Conservation (phyloP, 2,888 invertebrate species). For the Heliconius ismenius region DNA sequence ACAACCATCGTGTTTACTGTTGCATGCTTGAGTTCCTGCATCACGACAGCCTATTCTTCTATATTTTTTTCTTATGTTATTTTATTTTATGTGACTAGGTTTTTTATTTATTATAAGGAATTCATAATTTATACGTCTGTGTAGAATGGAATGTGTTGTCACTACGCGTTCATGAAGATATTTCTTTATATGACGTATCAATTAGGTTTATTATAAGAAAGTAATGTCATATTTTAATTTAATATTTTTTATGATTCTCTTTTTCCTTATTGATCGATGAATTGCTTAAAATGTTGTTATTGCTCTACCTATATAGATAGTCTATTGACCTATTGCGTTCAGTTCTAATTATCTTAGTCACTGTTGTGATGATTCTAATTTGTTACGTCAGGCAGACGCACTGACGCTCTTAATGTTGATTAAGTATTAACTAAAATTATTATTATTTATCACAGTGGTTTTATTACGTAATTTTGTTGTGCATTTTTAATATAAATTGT, state of each 20-base stretch:
- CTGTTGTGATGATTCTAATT: neutral
- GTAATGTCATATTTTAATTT: neutral
- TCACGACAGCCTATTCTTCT: too few relatives aligned
- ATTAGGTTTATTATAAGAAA: too few relatives aligned
- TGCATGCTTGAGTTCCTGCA: too few relatives aligned
- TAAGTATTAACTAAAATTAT: neutral
- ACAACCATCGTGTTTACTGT: too few relatives aligned
- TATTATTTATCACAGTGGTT: neutral
- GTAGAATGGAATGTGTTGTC: too few relatives aligned
- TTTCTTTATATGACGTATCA: too few relatives aligned
- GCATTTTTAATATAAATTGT: neutral
- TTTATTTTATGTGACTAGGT: too few relatives aligned
- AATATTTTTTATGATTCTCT: neutral
- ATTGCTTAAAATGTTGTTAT: neutral
- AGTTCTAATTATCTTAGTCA: neutral
- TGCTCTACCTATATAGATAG: neutral
- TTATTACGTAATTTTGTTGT: neutral
- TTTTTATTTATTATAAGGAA: too few relatives aligned
- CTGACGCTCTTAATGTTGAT: neutral
- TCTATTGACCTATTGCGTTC: slow-evolving; percentile 5
- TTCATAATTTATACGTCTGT: too few relatives aligned
- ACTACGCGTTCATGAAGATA: too few relatives aligned
- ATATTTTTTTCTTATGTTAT: too few relatives aligned
- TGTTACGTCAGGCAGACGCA: neutral
- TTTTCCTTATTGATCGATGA: neutral